These are phyloP conservation scores for Camponotus fellah DNA, from an alignment of 2,888 invertebrate species.

Conservation along the genomic window DNA sequence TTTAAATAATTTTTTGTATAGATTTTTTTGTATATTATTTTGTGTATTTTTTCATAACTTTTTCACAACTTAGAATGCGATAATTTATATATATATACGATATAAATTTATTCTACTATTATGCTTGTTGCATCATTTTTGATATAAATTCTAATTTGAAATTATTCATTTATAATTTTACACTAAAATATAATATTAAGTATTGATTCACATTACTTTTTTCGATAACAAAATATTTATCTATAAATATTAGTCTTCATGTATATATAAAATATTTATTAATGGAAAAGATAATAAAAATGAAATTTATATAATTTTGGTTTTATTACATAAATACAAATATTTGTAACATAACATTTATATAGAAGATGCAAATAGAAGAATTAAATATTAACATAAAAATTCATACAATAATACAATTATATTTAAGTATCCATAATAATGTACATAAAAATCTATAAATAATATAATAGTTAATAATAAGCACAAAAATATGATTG, in stretches of 20 bases:
- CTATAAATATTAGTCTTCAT: not conserved
- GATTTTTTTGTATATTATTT: not conserved
- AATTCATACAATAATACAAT: not conserved
- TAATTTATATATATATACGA: not conserved
- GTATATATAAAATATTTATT: not conserved
- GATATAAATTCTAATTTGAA: slow-evolving; percentile 1
- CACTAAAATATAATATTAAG: not conserved
- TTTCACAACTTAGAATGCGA: not conserved
- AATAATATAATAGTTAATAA: not conserved
- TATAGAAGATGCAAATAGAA: not conserved
- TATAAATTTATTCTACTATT: not conserved
- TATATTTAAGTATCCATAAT: not conserved
- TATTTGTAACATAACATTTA: not conserved
- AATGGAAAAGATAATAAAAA: not conserved
- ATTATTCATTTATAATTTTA: not conserved
- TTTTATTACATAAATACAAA: not conserved
- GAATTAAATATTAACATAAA: slow-evolving; percentile 14
- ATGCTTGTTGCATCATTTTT: not conserved
- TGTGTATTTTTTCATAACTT: not conserved
- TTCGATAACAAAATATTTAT: not conserved
- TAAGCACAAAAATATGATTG: slow-evolving; percentile 13
- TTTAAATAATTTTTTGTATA: slow-evolving; percentile 27
- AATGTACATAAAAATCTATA: not conserved
- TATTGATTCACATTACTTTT: not conserved
- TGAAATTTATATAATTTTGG: not conserved